A percentile compares a stretch with the other conserved stretches of the same genome.
Evolutionary conservation across 2,888 invertebrate genomes (phyloP).

Genomic region (Malachius bipustulatus): DNA sequence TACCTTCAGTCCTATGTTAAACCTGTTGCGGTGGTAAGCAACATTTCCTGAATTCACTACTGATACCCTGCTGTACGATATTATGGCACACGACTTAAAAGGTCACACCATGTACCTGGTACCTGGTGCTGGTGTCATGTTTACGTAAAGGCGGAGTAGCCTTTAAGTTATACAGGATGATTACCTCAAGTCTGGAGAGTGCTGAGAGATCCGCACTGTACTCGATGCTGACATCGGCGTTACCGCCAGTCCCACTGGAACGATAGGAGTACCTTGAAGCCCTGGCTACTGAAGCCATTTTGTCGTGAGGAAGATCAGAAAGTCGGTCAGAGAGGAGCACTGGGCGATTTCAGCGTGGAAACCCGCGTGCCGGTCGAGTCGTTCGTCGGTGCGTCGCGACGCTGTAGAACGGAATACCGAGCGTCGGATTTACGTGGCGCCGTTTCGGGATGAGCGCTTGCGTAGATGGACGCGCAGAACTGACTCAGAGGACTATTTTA

Average conservation of each 20-base stretch:
- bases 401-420: constrained; percentile 30
- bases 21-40: too few relatives aligned
- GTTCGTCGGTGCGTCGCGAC: constrained; percentile 45
- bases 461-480: too few relatives aligned
- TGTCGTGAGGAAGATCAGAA: constrained; percentile 8
- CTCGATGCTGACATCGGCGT: constrained; percentile 87
- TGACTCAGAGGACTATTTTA: too few relatives aligned
- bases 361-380: constrained; percentile 43
- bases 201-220: constrained; percentile 89
- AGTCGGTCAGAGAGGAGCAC: constrained; percentile 22
- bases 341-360: constrained; percentile 34
- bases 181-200: constrained; percentile 92
- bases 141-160: too few relatives aligned
- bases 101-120: too few relatives aligned
- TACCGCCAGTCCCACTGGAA: constrained; percentile 63
- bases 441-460: too few relatives aligned
- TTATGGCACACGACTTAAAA: constrained; percentile 5
- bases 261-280: constrained; percentile 87
- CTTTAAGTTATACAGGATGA: too few relatives aligned
- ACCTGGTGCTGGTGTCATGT: too few relatives aligned
- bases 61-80: constrained; percentile 15
- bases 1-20: too few relatives aligned
- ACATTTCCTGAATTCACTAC: too few relatives aligned
- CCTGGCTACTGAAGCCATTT: constrained; percentile 43
- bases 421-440: too few relatives aligned